phyloP scores from a whole-genome alignment of 2,888 invertebrate species.

The Synergus umbraculus region DNA sequence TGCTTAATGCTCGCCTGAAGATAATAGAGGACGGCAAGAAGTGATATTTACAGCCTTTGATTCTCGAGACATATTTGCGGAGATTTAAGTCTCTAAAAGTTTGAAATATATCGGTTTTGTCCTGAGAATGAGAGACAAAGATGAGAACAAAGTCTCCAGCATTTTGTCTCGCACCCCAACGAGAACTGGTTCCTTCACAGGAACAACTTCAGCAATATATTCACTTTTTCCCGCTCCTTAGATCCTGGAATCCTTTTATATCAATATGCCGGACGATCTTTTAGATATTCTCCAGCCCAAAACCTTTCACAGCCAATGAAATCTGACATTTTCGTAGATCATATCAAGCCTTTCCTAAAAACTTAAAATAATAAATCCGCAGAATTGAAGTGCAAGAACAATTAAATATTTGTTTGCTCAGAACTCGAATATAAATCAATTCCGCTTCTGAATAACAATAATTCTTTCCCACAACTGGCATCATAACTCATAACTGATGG shows the following conservation, averaged over 20 bases:
- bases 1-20: too few species aligned
- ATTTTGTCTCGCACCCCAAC: constrained; percentile 31
- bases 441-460: not conserved
- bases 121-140: not conserved
- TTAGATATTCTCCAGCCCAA: not conserved
- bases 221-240: constrained; percentile 43
- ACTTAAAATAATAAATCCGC: too few species aligned
- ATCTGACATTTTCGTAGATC: not conserved
- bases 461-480: constrained; percentile 10
- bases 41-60: constrained; percentile 46
- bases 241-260: constrained; percentile 41
- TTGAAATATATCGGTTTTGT: constrained; percentile 51
- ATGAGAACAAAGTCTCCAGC: constrained; percentile 5
- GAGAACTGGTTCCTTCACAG: constrained; percentile 42
- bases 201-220: constrained; percentile 42
- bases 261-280: constrained; percentile 52
- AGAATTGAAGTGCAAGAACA: not conserved
- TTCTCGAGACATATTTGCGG: constrained; percentile 49
- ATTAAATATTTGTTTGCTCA: not conserved
- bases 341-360: too few species aligned
- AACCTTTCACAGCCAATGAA: constrained; percentile 20
- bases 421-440: not conserved
- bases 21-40: not conserved
- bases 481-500: constrained; percentile 28
- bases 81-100: constrained; percentile 48